phyloP scores from a whole-genome alignment of 2,797 vertebrate species.

The Rhinichthys osculus region DNA sequence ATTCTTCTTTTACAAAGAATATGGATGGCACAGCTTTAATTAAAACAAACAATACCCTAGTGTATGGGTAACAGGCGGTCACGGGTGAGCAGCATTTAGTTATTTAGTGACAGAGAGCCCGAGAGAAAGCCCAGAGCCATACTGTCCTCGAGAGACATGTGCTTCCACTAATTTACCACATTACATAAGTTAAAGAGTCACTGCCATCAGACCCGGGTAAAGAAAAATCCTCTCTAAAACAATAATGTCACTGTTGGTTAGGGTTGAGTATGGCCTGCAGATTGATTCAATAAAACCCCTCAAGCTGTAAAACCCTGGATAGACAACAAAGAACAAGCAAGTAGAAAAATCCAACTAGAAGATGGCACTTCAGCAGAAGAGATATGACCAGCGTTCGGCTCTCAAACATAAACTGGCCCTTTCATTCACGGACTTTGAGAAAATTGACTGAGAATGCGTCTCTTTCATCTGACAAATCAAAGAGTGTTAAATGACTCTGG shows the following conservation, averaged over 20 bases:
- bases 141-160: constrained; percentile 63
- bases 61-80: not conserved
- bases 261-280: constrained; percentile 40
- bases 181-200: constrained; percentile 61
- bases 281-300: constrained; percentile 53
- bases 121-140: constrained; percentile 21
- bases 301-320: constrained; percentile 42
- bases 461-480: constrained; percentile 30
- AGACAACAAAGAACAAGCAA: constrained; percentile 48
- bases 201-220: constrained; percentile 51
- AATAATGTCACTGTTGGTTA: constrained; percentile 63
- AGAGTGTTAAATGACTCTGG: not conserved
- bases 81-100: constrained; percentile 2
- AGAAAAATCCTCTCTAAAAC: constrained; percentile 55
- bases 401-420: constrained; percentile 44
- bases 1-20: not conserved
- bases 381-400: constrained; percentile 25
- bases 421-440: constrained; percentile 19
- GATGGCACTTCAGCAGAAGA: constrained; percentile 27
- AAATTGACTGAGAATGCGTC: constrained; percentile 7
- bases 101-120: not conserved
- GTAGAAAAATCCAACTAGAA: constrained; percentile 43
- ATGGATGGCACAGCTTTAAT: constrained; percentile 8
- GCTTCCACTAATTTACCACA: constrained; percentile 67
- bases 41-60: constrained; percentile 13